Evolutionary conservation across 2,113 vertebrate genomes (phyloP).

Genomic region (Equus przewalskii): DNA sequence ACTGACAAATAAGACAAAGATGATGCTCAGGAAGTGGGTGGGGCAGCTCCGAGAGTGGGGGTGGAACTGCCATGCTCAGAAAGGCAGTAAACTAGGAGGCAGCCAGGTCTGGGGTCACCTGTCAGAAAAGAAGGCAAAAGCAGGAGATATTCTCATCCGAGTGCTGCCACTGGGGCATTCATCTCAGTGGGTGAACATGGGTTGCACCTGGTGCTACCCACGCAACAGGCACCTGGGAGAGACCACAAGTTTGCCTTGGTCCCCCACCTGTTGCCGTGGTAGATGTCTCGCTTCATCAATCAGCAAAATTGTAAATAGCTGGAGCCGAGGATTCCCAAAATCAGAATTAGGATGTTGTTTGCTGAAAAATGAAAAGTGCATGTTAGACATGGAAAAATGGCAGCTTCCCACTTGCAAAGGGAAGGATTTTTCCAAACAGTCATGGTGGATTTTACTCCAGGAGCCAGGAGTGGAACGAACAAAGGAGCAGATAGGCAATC

Average conservation of each 20-base stretch:
- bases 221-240: background rate
- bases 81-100: too few species aligned
- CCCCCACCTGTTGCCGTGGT: background rate
- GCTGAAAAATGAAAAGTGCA: background rate
- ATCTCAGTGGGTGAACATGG: rapidly evolving
- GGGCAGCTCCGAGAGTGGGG: background rate
- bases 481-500: background rate
- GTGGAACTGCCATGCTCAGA: background rate
- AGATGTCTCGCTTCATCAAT: background rate
- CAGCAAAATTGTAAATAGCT: background rate
- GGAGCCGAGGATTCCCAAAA: background rate
- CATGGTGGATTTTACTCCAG: background rate
- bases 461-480: background rate
- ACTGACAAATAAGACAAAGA: background rate
- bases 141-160: too few species aligned
- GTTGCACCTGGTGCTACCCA: background rate
- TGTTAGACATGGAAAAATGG: background rate
- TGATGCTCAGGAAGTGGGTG: rapidly evolving
- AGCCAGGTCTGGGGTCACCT: background rate
- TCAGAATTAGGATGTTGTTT: background rate
- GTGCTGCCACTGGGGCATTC: rapidly evolving
- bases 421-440: background rate
- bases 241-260: background rate
- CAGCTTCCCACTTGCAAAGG: background rate
- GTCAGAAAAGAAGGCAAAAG: background rate